Evolutionary conservation across 2,888 invertebrate species (phyloP), one percentile per base, ranked within the genome.

Genomic region (Tillus elongatus): DNA sequence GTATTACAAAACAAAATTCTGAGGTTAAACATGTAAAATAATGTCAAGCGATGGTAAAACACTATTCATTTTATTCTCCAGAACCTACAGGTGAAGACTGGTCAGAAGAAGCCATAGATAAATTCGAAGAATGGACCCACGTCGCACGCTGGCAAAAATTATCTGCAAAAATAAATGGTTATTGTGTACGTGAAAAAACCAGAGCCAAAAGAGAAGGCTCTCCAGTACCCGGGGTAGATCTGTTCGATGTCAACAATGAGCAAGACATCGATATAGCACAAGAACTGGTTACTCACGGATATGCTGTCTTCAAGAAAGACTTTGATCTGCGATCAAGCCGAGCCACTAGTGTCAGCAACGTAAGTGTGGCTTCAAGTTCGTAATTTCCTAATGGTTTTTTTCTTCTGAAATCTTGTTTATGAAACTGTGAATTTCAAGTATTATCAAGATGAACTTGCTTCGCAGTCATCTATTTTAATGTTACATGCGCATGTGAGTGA

Each of bases 141-240:
- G 76, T 80, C 33, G 83, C 82, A 0, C 75, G 82, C 52, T 92
- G 91, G 91, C 83, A 83, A 57, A 71, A 79, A 3, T 57, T 92
- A 1, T 73, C 80, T 35, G 86, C 88, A 0, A 76, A 77, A 50
- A 81, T 87, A 11, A 77, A 80, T 37, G 76, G 79, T 1, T 88
- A 83, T 60, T 77, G 75, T 60, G 74, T 78, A 51, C 65, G 71
- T 11, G 50, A 62, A 37, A 60, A 56, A 41, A 63, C 61, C 9
- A 53, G 42, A 54, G 69, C 54, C 57, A 75, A 46, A 49, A 73
- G 80, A 34, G 79, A 79, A 58, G 78, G 77, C 42, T 79, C 76
- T 19, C 80, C 83, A 9, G 74, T 87, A 50, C 87, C 88, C 26
- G 82, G 81, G 40, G 76, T 91, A 47, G 81, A 81, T 57, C 63